Base-by-base conservation (phyloP, 2,797 vertebrate genomes). In the Crenuchus spilurus region DNA sequence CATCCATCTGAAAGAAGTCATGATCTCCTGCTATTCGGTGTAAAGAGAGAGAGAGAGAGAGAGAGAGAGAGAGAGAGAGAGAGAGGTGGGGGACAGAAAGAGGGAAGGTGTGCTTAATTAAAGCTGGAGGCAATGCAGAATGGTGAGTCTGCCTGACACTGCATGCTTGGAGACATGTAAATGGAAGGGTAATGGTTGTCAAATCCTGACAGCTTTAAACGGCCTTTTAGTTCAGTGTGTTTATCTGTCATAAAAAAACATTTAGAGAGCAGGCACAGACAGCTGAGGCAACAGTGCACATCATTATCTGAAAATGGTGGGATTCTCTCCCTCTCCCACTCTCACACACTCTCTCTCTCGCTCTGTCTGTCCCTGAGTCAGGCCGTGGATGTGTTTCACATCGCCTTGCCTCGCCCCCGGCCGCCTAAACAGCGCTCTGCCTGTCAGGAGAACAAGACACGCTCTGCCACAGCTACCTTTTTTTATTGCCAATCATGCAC, bases 151-250 rank as follows among this genome's bases (percentile, higher is more conserved):
- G 90, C 90, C 89, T 92, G 90, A 91, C 89, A 89, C 89, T 75
- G 91, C 88, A 89, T 88, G 88, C 90, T 93, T 92, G 92, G 90
- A 93, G 92, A 92, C 91, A 92, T 93, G 94, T 93, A 94, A 93
- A 93, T 94, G 91, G 91, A 91, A 92, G 91, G 90, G 92, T 93
- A 92, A 93, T 92, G 92, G 91, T 90, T 94, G 93, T 94, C 94
- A 94, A 89, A 89, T 87, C 87, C 90, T 94, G 86, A 86, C 82
- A 81, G 82, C 80, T 86, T 81, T 83, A 84, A 87, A 82, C 77
- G 78, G 77, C 76, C 82, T 82, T 83, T 84, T 81, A 82, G 79
- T 84, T 84, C 20, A 44, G 75, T 91, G 76, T 77, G 42, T 69
- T 92, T 75, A 70, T 82, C 86, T 87, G 86, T 84, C 82, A 83